phyloP scores from a whole-genome alignment of 2,888 invertebrate species.

The Noctua pronuba region DNA sequence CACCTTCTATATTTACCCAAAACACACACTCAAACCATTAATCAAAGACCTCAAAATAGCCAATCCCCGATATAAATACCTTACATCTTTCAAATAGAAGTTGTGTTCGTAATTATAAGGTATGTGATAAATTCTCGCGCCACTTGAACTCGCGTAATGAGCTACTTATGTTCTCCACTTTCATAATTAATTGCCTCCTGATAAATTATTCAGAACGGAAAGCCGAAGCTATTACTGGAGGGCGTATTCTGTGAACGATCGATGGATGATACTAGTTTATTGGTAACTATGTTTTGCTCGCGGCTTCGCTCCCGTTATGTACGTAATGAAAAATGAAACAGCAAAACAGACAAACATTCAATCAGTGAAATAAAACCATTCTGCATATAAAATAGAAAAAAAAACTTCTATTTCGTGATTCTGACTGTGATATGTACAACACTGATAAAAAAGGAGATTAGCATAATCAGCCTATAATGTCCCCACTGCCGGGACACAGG shows the following conservation, averaged over 20 bases:
- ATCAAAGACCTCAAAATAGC: neutral
- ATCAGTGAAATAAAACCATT: neutral
- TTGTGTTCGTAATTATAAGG: slow-evolving; percentile 52
- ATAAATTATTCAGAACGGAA: slow-evolving; percentile 75
- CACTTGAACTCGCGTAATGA: slow-evolving; percentile 73
- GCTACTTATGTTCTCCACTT: slow-evolving; percentile 74
- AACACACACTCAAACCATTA: neutral
- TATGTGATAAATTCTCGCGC: slow-evolving; percentile 61
- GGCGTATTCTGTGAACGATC: slow-evolving; percentile 64
- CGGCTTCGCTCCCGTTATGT: too few species aligned
- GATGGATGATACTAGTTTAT: slow-evolving; percentile 17
- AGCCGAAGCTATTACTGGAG: slow-evolving; percentile 62
- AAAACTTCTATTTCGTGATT: neutral
- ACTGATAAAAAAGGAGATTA: too few species aligned
- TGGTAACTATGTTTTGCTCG: too few species aligned
- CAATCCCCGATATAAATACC: neutral
- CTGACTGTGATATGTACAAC: neutral
- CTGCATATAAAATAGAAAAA: neutral
- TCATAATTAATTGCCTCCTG: slow-evolving; percentile 76
- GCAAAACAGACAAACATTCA: too few species aligned
- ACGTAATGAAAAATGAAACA: too few species aligned
- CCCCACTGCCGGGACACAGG: too few species aligned
- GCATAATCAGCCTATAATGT: too few species aligned
- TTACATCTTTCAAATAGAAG: slow-evolving; percentile 33
- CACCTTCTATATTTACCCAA: neutral